Evolutionary conservation across 2,888 invertebrate species (phyloP), one percentile per base, ranked within the genome.

Genomic region (Conus canariensis): DNA sequence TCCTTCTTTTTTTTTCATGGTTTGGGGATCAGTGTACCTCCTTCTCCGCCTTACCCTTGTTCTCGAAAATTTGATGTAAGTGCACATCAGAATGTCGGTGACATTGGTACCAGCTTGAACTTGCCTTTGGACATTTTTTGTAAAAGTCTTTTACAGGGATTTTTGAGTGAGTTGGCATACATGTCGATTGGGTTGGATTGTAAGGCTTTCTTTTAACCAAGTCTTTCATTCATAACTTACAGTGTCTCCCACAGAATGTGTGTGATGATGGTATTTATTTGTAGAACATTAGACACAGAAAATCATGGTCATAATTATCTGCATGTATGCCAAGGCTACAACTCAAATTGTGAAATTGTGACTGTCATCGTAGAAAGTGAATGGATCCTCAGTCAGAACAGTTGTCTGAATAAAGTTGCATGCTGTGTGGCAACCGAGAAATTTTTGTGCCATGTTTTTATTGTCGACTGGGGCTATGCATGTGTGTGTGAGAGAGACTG

Each of bases 221-320:
- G 86, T 86, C 86, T 86, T 86, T 86, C 86, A 86, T 67, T 64
- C 45, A 45, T 67, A 67, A 86, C 67, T 67, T 67, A 86, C 64
- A 45, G 86, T 67, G 86, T 86, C 86, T 86, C 86, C 58, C 19
- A 8, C 86, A 30, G 60, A 45, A 19, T 86, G 82, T 85, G 30
- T 64, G 64, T 30, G 64, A 60, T 86, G 67, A 45, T 45, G 86
- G 86, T 45, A 64, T 86, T 30, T 86, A 86, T 60, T 86, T 83
- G 82, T 22, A 83, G 70, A 22, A 8, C 22, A 70, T 70, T 19
- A 70, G n/a, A 70, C 16, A 70, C 9, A 25, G 2, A 58, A 10
- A 83, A 58, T 83, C 82, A 83, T 83, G 82, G 58, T 83, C 19
- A 19, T 22, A 58, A 83, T 56, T 83, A 83, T 58, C 9, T 83